These are phyloP conservation scores for Tethea ocularis DNA, from an alignment of 2,888 invertebrate genomes.

Conservation along the genomic window DNA sequence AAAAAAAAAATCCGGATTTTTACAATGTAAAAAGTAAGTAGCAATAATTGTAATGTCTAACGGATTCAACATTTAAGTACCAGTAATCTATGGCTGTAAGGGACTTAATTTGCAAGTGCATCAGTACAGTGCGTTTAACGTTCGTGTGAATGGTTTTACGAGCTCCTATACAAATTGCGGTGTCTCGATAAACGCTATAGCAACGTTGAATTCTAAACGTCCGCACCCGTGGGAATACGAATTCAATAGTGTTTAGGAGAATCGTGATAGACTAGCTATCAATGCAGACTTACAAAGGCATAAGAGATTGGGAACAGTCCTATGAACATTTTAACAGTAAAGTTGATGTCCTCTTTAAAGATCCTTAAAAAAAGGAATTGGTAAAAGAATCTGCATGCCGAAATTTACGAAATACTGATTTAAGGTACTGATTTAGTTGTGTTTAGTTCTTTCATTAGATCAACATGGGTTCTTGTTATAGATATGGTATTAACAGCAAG, in stretches of 20 bases:
- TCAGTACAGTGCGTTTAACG: neutral
- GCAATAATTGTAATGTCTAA: neutral
- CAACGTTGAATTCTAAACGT: neutral
- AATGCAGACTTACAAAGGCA: neutral
- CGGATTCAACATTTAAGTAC: no score
- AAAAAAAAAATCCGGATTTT: neutral
- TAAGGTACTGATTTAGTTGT: no score
- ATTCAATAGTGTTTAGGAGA: neutral
- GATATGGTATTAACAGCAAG: no score
- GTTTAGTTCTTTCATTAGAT: no score
- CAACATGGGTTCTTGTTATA: no score
- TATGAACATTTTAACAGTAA: no score
- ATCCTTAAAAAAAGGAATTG: no score
- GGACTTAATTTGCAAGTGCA: neutral
- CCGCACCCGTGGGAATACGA: neutral
- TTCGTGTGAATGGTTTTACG: neutral
- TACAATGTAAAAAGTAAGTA: neutral
- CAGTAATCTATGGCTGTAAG: neutral
- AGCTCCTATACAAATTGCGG: slow-evolving; percentile 1
- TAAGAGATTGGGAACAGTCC: no score
- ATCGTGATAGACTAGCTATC: neutral
- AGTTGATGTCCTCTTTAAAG: no score
- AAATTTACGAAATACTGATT: no score
- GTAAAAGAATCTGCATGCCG: no score
- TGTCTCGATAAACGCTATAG: neutral